Conservation (phyloP, 2,113 vertebrate genomes). For the Notothenia rossii region DNA sequence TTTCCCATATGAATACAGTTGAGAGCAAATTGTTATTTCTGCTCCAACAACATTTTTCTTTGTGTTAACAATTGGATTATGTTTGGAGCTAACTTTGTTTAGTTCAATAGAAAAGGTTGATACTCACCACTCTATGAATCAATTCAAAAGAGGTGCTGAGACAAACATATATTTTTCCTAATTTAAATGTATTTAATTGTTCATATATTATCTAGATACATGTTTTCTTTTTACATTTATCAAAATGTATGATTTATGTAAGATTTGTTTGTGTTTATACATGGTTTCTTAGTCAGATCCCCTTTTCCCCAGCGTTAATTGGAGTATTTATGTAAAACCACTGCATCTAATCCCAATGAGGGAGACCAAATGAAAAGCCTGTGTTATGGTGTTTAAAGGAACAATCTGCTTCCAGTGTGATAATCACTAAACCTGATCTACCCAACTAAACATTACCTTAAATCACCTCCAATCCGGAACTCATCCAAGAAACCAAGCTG, state of each 20-base stretch:
- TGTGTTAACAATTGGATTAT: too few relatives aligned
- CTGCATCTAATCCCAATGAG: neutral
- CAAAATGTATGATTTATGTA: neutral
- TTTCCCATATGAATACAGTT: neutral
- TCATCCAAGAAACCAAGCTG: slow-evolving; percentile 8
- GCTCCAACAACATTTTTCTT: too few relatives aligned
- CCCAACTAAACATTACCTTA: slow-evolving; percentile 10
- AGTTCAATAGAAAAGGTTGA: too few relatives aligned
- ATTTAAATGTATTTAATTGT: too few relatives aligned
- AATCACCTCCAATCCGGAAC: slow-evolving; percentile 20
- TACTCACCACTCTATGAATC: too few relatives aligned
- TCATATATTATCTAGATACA: too few relatives aligned
- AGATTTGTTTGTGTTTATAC: neutral
- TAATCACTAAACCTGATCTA: neutral
- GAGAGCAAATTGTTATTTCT: too few relatives aligned
- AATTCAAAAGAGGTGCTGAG: too few relatives aligned
- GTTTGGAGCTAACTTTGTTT: too few relatives aligned
- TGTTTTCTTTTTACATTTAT: neutral
- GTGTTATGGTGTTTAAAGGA: slow-evolving; percentile 8
- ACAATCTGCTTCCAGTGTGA: neutral
- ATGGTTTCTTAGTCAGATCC: neutral
- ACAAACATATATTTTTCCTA: too few relatives aligned
- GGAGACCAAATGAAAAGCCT: too few relatives aligned
- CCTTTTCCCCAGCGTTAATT: neutral
- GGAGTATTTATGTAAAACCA: neutral